phyloP scores from a whole-genome alignment of 2,797 vertebrate genomes.

The Bradypodion pumilum region DNA sequence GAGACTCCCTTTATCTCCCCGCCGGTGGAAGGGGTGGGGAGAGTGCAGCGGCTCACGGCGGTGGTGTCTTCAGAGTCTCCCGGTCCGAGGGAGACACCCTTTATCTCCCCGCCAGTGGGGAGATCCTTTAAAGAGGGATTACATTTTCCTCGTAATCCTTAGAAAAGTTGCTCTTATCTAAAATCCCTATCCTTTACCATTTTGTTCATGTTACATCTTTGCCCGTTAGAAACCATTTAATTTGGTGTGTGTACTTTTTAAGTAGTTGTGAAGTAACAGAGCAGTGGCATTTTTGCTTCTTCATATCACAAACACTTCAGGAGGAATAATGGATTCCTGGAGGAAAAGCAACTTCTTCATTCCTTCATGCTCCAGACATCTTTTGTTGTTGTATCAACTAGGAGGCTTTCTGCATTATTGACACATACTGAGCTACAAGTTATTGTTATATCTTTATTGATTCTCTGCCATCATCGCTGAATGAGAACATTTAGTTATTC shows the following conservation, averaged over 20 bases:
- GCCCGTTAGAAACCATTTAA: background rate
- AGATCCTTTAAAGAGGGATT: background rate
- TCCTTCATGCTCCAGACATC: background rate
- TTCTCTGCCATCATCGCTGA: background rate
- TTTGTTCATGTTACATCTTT: slow-evolving; percentile 10
- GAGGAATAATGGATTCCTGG: background rate
- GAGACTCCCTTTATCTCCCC: no score
- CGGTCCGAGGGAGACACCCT: no score
- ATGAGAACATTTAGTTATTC: no score
- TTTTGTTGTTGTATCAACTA: background rate
- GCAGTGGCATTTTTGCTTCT: background rate
- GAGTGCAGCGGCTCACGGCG: no score
- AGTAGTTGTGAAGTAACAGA: background rate
- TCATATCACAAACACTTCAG: background rate
- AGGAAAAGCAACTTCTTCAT: background rate
- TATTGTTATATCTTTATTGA: background rate
- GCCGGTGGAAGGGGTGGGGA: no score
- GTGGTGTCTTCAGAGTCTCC: no score
- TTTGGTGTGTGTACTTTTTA: background rate
- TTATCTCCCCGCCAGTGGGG: no score
- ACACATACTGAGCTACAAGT: background rate
- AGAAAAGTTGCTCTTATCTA: background rate
- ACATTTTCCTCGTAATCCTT: background rate
- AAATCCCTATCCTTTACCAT: background rate
- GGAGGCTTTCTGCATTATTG: background rate